Evolutionary conservation across 53 echinoderm and acorn worm species (phyloP), one percentile per base, ranked within the genome.

Genomic region (Echinometra lucunter): DNA sequence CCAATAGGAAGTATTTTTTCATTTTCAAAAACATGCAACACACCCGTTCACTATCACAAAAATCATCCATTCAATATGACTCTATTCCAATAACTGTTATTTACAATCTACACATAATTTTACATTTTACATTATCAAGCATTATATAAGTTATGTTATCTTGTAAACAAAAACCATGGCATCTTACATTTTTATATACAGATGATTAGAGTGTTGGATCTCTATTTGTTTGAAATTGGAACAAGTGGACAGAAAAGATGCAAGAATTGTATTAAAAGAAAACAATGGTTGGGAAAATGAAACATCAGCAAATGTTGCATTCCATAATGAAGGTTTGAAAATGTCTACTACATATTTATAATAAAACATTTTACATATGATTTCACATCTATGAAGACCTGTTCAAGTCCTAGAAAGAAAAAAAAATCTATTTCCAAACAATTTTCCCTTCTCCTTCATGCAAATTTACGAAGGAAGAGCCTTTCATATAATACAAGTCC

Each of bases 61-160:
- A 3, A 82, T 19, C 23, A 47, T n/a, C 30, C 45, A 47, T 47
- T 85, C 17, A 49, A 47, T 47, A 47, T 25, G n/a, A 49, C 49
- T 81, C 44, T 49, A 45, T 53, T 49, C 23, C 15, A 49, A 45
- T 85, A 81, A 47, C 45, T 85, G 85, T 45, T 85, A 85, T 85
- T 85, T 85, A 85, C 85, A 53, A 45, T 47, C 47, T 85, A 45
- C 49, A 85, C 28, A n/a, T n/a, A n/a, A 85, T 85, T n/a, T 28
- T 49, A 85, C 28, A 47, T 12, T 49, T 85, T 85, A 47, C 85
- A 81, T 4, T 42, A 23, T 44, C 44, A 42, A 81, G 19, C 44
- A 19, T 42, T 42, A 42, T 23, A 47, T 49, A 85, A 85, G n/a
- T 85, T 47, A 85, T 45, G 27, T 85, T 49, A n/a, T n/a, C 85